Evolutionary conservation across 2,113 vertebrate genomes (phyloP), one percentile per base, ranked within the genome.

Genomic region (Vanacampus margaritifer): DNA sequence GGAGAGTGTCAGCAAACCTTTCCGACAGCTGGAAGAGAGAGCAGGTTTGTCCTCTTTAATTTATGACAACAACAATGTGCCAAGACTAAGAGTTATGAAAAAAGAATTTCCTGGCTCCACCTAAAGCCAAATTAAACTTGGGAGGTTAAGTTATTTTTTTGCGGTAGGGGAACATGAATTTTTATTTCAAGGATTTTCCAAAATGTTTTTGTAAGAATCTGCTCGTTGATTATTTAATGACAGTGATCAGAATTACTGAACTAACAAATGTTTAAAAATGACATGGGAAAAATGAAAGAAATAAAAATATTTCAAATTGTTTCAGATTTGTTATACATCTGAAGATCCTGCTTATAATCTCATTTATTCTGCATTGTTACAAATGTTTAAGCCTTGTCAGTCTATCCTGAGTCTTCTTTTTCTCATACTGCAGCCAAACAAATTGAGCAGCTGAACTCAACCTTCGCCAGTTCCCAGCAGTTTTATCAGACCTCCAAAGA

Each of bases 401-500:
- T 56, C 13, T 32, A 14, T 24, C 5, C 39, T 68, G 6, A 75
- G 5, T 24, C 82, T 41, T 70, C 72, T 90, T 62, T 43, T 67
- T 67, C 9, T 57, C 19, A 11, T 64, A 79, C 78, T 73, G 9
- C 24, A 99, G 97, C 90, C 63, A 94, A 92, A 78, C 91, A 93
- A 2, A 90, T 98, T 61, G 91, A 95, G 72, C 94, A 95, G 76
- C 93, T 99, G 76, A 96, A 94, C 70, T 95, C 92, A 0, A 94
- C 95, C 0, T 96, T 94, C 14, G 84, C 92, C 50, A 94, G 93
- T 84, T 98, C 95, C 74, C 94, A 97, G 86, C 96, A 98, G 67
- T 98, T 99, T 85, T 93, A 98, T 79, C 93, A 95, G 75, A 96
- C 92, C 86, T 97, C 94, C 36, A 94, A 93, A 88, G 94, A 98